Percentiles rank a stretch among this genome's conserved stretches.
phyloP scores from a whole-genome alignment of 2,113 vertebrate species.

The Muscicapa adusta region DNA sequence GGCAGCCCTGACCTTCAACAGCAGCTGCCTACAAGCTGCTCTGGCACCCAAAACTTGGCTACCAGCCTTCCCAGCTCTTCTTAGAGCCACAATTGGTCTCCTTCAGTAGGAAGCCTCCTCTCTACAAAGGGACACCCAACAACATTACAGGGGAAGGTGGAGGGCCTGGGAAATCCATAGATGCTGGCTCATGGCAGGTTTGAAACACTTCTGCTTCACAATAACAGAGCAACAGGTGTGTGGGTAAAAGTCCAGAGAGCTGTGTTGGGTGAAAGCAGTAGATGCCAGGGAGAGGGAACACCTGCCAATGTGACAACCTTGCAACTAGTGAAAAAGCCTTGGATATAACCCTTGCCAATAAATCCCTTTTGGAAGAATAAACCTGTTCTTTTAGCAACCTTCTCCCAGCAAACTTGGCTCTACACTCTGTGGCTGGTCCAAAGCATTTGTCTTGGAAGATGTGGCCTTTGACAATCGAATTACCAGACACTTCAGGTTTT shows the following conservation, averaged over 20 bases:
- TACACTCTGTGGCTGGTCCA: not conserved
- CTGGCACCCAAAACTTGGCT: not conserved
- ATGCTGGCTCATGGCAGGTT: not conserved
- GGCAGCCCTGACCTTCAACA: not conserved
- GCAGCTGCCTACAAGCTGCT: not conserved
- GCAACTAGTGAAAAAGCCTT: not conserved
- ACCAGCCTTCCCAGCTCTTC: not conserved
- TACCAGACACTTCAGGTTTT: slow-evolving; percentile 17
- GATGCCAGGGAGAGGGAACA: not conserved
- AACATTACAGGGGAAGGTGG: not conserved
- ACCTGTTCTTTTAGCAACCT: not conserved
- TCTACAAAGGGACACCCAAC: not conserved
- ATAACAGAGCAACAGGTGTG: not conserved
- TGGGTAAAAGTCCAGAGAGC: not conserved
- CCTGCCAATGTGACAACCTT: not conserved
- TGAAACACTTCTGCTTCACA: not conserved
- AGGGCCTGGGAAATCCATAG: not conserved
- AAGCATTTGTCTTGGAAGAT: not conserved
- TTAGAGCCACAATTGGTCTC: not conserved
- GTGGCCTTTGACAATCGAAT: slow-evolving; percentile 1
- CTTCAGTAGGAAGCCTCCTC: not conserved
- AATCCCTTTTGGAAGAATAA: not conserved
- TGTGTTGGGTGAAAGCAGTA: not conserved
- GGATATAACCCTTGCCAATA: not conserved
- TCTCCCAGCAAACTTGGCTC: not conserved